Percentiles rank a stretch among this genome's conserved stretches.
Evolutionary conservation across 2,888 invertebrate species (phyloP).

Genomic region (Euplagia quadripunctaria): DNA sequence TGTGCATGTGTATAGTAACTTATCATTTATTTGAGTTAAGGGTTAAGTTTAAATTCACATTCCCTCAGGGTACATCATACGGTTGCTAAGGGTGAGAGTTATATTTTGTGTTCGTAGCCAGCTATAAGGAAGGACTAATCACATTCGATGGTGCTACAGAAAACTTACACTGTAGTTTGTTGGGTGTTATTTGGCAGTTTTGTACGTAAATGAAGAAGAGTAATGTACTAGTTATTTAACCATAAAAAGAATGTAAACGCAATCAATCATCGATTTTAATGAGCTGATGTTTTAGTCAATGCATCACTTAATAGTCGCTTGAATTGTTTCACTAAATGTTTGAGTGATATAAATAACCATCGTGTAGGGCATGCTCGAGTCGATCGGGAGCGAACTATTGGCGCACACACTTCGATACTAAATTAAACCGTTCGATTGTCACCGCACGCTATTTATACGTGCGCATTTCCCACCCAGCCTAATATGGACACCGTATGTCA

Average conservation of each 20-base stretch:
- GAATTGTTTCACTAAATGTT: slow-evolving; percentile 13
- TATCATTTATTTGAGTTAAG: background rate
- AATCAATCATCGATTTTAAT: background rate
- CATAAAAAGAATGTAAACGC: background rate
- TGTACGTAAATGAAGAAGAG: background rate
- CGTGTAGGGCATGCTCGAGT: slow-evolving; percentile 19
- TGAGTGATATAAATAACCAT: slow-evolving; percentile 30
- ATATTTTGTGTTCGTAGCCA: too few relatives aligned
- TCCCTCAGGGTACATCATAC: background rate
- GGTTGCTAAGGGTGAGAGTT: too few relatives aligned
- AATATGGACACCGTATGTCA: slow-evolving; percentile 32
- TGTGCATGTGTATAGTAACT: too few relatives aligned
- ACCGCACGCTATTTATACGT: slow-evolving; percentile 41
- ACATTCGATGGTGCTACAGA: background rate
- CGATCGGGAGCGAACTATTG: slow-evolving; percentile 38
- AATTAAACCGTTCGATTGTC: slow-evolving; percentile 56
- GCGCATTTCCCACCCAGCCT: slow-evolving; percentile 30
- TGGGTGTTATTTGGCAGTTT: background rate
- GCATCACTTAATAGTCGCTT: background rate
- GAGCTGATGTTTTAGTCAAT: background rate
- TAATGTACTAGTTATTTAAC: background rate
- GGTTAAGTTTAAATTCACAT: background rate
- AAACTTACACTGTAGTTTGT: background rate
- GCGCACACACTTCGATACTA: slow-evolving; percentile 48
- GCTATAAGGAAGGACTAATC: too few relatives aligned